Evolutionary conservation across 2,797 vertebrate species (phyloP).

Genomic region (Enteromius viviparus): DNA sequence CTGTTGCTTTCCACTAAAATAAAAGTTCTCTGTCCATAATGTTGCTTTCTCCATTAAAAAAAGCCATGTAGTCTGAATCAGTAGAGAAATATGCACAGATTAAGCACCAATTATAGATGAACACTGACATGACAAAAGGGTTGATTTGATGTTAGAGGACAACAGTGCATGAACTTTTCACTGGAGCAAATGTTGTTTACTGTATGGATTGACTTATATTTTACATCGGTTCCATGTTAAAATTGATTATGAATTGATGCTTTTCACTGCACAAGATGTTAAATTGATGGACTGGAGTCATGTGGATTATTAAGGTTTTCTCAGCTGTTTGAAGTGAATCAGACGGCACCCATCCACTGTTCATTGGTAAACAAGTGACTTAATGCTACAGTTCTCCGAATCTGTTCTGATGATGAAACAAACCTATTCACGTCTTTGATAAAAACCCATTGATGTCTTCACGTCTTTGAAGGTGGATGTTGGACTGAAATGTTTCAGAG

Average conservation of each 20-base stretch:
- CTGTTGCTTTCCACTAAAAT: background rate
- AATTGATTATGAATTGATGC: background rate
- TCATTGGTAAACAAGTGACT: background rate
- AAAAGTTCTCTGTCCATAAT: background rate
- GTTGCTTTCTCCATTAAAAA: background rate
- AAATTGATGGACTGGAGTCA: background rate
- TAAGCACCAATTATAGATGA: background rate
- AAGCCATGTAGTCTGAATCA: background rate
- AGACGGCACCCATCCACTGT: background rate
- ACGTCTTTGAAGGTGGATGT: background rate
- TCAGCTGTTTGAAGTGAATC: background rate
- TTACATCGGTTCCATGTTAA: background rate
- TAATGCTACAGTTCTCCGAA: background rate
- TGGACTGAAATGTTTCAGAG: conserved; percentile 4
- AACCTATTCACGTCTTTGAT: background rate
- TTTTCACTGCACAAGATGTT: background rate
- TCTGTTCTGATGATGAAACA: background rate
- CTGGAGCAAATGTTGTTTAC: background rate
- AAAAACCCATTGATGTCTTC: background rate
- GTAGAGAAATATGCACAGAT: background rate
- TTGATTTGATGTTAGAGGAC: background rate
- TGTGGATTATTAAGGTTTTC: background rate
- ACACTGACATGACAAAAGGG: background rate
- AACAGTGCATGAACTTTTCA: background rate
- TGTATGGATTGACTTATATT: background rate